Conservation (phyloP, 2,888 invertebrate genomes). For the Sphecodes monilicornis region DNA sequence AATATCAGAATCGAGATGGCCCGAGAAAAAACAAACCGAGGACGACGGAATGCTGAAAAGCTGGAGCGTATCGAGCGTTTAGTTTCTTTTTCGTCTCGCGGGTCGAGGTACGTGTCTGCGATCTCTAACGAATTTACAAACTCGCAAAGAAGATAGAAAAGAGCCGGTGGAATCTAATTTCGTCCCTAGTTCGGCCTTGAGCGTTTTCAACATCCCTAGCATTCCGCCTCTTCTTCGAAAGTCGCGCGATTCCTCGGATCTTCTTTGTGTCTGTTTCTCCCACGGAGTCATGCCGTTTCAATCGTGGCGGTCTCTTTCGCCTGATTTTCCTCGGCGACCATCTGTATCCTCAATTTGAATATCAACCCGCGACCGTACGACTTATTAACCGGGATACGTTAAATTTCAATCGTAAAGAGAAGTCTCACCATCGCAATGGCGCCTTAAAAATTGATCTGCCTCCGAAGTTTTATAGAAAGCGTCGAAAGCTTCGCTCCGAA, state of each 20-base stretch:
- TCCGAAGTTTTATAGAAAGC: no score
- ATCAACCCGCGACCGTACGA: no score
- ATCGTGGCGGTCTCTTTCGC: constrained; percentile 14
- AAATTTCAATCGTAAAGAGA: no score
- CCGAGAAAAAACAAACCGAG: background rate
- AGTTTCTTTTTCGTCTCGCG: background rate
- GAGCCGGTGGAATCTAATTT: constrained; percentile 64
- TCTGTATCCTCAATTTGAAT: background rate
- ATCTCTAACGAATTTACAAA: constrained; percentile 27
- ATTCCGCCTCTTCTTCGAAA: constrained; percentile 57
- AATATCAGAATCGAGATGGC: background rate
- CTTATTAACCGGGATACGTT: no score
- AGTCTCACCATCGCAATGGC: no score
- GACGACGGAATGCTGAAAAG: background rate
- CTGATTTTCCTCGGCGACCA: constrained; percentile 10
- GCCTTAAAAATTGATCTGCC: no score
- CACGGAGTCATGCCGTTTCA: constrained; percentile 15
- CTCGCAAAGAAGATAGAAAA: constrained; percentile 52
- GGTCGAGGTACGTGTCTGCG: background rate
- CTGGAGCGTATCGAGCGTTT: background rate
- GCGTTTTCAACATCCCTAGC: constrained; percentile 60
- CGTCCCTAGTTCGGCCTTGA: constrained; percentile 69
- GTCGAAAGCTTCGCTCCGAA: no score
- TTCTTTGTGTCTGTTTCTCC: constrained; percentile 28
- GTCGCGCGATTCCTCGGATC: constrained; percentile 25